Evolutionary conservation across 2,888 invertebrate genomes (phyloP).

Genomic region (Epinotia brunnichana): DNA sequence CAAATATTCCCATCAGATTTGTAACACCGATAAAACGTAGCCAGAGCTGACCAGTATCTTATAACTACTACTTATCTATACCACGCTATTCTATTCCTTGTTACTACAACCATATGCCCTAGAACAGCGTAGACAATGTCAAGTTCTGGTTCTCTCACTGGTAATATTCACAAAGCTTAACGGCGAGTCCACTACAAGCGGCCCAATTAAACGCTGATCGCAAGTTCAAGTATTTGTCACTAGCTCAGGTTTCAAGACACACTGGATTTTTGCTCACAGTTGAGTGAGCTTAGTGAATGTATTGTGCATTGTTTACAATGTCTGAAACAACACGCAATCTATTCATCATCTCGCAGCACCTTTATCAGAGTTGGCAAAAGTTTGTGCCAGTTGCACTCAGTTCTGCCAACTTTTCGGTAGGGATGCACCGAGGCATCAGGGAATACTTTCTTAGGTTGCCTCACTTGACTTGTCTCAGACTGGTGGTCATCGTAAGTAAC

Average conservation of each 20-base stretch:
- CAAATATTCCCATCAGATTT: too few species aligned
- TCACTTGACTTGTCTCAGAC: too few species aligned
- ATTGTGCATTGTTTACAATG: neutral
- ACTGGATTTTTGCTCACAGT: neutral
- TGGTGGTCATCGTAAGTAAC: too few species aligned
- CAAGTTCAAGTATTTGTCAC: neutral
- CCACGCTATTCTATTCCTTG: neutral
- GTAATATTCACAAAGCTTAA: neutral
- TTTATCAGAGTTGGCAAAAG: constrained; percentile 32
- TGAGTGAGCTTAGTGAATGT: neutral
- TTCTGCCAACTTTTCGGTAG: constrained; percentile 20
- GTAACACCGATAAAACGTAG: neutral
- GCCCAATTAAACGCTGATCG: neutral
- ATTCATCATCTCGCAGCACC: constrained; percentile 25
- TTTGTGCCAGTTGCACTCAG: constrained; percentile 17
- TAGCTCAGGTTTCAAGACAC: neutral
- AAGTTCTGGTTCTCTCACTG: neutral
- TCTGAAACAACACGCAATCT: constrained; percentile 12
- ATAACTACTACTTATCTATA: neutral
- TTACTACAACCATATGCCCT: too few species aligned
- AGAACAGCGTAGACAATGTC: neutral
- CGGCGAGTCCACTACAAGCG: neutral
- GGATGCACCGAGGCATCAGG: neutral
- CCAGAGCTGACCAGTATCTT: neutral
- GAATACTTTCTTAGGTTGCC: neutral